Conservation (phyloP, 2,113 vertebrate genomes). For the Oreotrochilus melanogaster region DNA sequence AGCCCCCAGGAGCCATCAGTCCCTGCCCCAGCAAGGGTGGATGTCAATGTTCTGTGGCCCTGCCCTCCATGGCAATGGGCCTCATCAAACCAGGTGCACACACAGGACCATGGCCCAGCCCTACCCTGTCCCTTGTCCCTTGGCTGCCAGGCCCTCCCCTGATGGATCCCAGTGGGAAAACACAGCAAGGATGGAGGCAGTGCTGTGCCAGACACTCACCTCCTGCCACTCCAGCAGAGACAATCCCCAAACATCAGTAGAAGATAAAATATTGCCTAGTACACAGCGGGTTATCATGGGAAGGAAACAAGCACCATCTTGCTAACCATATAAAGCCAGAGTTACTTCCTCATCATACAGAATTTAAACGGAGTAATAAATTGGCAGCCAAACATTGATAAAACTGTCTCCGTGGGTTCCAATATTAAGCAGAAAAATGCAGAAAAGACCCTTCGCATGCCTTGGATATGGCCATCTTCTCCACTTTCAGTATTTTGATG, state of each 20-base stretch:
- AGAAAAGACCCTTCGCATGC: background rate
- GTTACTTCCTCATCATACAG: background rate
- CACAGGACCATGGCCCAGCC: rapidly evolving
- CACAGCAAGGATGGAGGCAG: background rate
- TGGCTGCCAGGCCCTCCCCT: background rate
- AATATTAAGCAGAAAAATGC: background rate
- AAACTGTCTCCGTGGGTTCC: background rate
- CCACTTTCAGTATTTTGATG: background rate
- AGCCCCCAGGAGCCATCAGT: rapidly evolving
- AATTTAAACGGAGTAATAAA: background rate
- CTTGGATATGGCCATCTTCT: background rate
- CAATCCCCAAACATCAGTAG: rapidly evolving
- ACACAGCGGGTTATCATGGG: rapidly evolving
- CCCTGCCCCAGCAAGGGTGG: rapidly evolving
- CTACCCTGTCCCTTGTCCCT: no score
- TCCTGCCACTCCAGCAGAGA: background rate
- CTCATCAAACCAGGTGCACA: background rate
- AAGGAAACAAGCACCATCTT: background rate
- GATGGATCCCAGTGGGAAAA: rapidly evolving
- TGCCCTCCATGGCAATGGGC: no score
- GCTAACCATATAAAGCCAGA: background rate
- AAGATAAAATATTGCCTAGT: background rate
- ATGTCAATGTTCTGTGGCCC: background rate
- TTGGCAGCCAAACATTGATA: background rate
- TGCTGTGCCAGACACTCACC: rapidly evolving